These are phyloP conservation scores for Polyploca ridens DNA, from an alignment of 2,888 invertebrate species.

Conservation along the genomic window DNA sequence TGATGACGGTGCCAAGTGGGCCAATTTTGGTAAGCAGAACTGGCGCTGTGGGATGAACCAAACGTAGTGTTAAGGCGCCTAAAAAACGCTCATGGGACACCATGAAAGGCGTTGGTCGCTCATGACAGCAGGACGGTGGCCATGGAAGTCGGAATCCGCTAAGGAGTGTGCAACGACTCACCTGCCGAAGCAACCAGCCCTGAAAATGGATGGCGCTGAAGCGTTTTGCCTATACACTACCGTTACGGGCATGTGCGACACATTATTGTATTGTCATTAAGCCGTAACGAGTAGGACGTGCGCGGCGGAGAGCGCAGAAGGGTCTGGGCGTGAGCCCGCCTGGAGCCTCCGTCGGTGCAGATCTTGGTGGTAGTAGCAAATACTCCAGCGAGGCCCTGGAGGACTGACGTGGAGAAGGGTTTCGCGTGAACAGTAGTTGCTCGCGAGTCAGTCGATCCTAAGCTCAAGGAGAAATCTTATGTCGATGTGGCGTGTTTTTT, in stretches of 20 bases:
- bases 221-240: slow-evolving; percentile 76
- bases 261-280: too few species aligned
- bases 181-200: slow-evolving; percentile 87
- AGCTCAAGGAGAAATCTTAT: slow-evolving; percentile 58
- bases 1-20: slow-evolving; percentile 87
- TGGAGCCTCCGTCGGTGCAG: slow-evolving; percentile 82
- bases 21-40: slow-evolving; percentile 92
- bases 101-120: slow-evolving; percentile 77
- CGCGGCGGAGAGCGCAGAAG: slow-evolving; percentile 83
- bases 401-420: slow-evolving; percentile 85
- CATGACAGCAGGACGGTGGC: slow-evolving; percentile 22
- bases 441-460: slow-evolving; percentile 85
- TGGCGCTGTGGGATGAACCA: slow-evolving; percentile 86
- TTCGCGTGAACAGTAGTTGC: slow-evolving; percentile 79
- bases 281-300: slow-evolving; percentile 58
- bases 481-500: too few species aligned
- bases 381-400: slow-evolving; percentile 86
- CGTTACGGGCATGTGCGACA: too few species aligned
- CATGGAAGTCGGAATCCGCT: background rate
- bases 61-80: slow-evolving; percentile 84
- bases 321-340: slow-evolving; percentile 79
- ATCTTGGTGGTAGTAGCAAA: slow-evolving; percentile 90
- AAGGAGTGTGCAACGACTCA: slow-evolving; percentile 30
- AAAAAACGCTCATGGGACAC: slow-evolving; percentile 77
- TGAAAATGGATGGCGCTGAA: slow-evolving; percentile 64